Base-by-base conservation (phyloP, 1,140 invertebrate species). In the Ectropis grisescens region DNA sequence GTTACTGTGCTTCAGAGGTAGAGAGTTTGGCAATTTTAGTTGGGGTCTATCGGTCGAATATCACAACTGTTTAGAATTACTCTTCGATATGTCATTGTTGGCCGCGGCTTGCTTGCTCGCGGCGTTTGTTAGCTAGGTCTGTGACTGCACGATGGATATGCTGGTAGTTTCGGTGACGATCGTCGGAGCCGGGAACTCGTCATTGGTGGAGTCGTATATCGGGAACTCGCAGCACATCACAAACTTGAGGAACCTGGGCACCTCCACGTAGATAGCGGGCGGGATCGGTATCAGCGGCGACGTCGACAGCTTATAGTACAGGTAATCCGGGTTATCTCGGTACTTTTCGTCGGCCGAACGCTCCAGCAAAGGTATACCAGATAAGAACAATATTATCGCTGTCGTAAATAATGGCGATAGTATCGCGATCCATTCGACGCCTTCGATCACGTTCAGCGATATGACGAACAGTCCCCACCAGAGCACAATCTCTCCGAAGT, bases 391-490 rank as follows among this genome's bases (percentile, higher is more conserved):
- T 47, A 97, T 92, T 23, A 97, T 95, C 33, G 92, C 67, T 1
- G 91, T 93, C 4, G 92, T 95, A 64, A 97, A 96, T 22, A 97
- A 84, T 4, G 95, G 95, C 2, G 93, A 95, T 19, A 93, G 83
- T 55, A 97, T 90, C 7, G 90, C 91, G 7, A 93, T 82, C 90
- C 92, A 93, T 84, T 96, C 90, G 32, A 88, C 60, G 19, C 91
- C 90, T 58, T 91, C 87, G 28, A 97, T 89, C 1, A 95, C 90
- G 58, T 94, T 95, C 1, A 94, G 74, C 0, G 93, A 93, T 66
- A 96, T 93, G 25, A 94, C 87, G 62, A 96, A 97, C 28, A 97
- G 90, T 1, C 95, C 95, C 90, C 93, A 95, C 96, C 96, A 98
- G 1, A 97, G 84, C 0, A 94, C 84, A 14, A 98, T 94, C 82